Percentiles rank a stretch among this genome's conserved stretches.
These are phyloP conservation scores for Chouioia cunea DNA, from an alignment of 2,888 invertebrate species.

Conservation along the genomic window DNA sequence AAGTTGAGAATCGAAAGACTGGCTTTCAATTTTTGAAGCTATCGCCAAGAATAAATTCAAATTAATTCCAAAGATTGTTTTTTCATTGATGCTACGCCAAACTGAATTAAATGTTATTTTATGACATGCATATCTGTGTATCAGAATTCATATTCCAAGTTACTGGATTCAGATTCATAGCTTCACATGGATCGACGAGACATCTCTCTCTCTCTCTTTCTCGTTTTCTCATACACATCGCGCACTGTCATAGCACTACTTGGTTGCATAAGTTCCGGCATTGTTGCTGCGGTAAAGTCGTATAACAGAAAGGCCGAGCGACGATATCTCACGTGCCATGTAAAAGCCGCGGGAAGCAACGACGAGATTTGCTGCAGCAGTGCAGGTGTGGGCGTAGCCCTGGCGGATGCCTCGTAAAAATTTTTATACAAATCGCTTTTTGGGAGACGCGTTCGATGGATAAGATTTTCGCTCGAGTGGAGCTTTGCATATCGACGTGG, in stretches of 20 bases:
- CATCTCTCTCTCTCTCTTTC: too few relatives aligned
- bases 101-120: too few relatives aligned
- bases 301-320: slow-evolving; percentile 33
- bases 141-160: too few relatives aligned
- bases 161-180: too few relatives aligned
- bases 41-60: too few relatives aligned
- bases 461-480: background rate
- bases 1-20: slow-evolving; percentile 10
- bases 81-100: too few relatives aligned
- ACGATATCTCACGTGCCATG: background rate
- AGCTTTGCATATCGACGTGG: slow-evolving; percentile 7
- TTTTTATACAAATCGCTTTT: background rate
- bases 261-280: slow-evolving; percentile 59
- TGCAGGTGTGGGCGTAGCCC: background rate
- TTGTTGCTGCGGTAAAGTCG: slow-evolving; percentile 62
- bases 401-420: background rate
- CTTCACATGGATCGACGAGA: too few relatives aligned
- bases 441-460: slow-evolving; percentile 11
- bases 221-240: too few relatives aligned
- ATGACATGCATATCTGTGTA: too few relatives aligned
- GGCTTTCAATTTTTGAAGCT: slow-evolving; percentile 44
- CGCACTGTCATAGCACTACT: slow-evolving; percentile 51
- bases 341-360: too few relatives aligned
- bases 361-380: background rate
- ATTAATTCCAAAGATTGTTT: too few relatives aligned